These are phyloP conservation scores for Mimachlamys varia DNA, from an alignment of 2,888 invertebrate genomes.

Conservation along the genomic window DNA sequence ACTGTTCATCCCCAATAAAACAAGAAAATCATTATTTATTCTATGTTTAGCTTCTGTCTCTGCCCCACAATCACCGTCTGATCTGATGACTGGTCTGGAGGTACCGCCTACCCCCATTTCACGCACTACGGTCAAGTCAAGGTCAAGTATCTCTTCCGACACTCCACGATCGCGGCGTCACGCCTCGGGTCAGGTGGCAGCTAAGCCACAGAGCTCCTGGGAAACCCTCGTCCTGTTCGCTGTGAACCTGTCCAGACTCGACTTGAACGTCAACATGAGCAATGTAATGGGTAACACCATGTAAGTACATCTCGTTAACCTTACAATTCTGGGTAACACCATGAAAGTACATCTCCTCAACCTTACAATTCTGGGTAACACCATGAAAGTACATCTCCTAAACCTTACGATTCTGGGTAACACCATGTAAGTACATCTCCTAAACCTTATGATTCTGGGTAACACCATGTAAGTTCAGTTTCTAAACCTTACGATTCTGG, in stretches of 20 bases:
- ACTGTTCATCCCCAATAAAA: too few relatives aligned
- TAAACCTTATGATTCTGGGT: too few relatives aligned
- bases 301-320: conserved; percentile 82
- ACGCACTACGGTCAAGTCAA: conserved; percentile 3
- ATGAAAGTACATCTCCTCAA: too few relatives aligned
- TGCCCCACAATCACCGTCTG: conserved; percentile 67
- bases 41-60: conserved; percentile 50
- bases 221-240: conserved; percentile 97
- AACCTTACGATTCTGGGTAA: too few relatives aligned
- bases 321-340: too few relatives aligned
- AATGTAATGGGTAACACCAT: conserved; percentile 99
- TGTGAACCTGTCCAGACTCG: conserved; percentile 96
- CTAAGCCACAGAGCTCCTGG: conserved; percentile 84
- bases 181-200: conserved; percentile 49
- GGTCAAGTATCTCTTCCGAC: conserved; percentile 38
- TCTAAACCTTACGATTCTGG: too few relatives aligned
- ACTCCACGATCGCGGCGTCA: conserved; percentile 51
- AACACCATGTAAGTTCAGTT: too few relatives aligned
- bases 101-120: conserved; percentile 39
- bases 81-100: conserved; percentile 49
- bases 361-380: too few relatives aligned
- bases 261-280: conserved; percentile 99
- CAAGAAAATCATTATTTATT: background rate
- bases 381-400: too few relatives aligned
- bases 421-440: too few relatives aligned